phyloP scores from a whole-genome alignment of 1,140 invertebrate species.

The Diuraphis noxia region DNA sequence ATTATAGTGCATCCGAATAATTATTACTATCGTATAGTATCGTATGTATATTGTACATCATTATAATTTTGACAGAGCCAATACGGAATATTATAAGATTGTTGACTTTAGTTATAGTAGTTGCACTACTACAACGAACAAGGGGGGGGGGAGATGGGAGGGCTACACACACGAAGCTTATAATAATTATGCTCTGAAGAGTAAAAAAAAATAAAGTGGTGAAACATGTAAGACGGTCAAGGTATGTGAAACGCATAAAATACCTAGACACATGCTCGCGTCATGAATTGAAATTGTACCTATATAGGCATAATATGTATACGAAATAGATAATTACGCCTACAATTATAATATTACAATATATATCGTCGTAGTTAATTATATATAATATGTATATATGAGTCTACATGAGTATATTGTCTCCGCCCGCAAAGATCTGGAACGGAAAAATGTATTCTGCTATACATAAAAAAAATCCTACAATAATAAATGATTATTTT shows the following conservation, averaged over 20 bases:
- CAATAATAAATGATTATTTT: background rate
- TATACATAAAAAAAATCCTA: background rate
- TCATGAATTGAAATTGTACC: background rate
- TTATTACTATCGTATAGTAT: too few relatives aligned
- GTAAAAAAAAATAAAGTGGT: constrained; percentile 6
- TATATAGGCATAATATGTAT: background rate
- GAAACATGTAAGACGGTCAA: constrained; percentile 41
- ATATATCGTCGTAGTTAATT: background rate
- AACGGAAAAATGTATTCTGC: background rate
- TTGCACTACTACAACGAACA: background rate
- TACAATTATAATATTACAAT: constrained; percentile 13
- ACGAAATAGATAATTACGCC: background rate
- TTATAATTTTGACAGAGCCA: background rate
- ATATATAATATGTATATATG: background rate
- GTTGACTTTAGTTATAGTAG: background rate
- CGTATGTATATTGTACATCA: background rate
- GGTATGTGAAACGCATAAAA: constrained; percentile 25
- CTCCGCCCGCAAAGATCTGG: background rate
- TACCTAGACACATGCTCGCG: background rate
- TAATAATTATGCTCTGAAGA: constrained; percentile 9
- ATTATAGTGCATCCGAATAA: background rate
- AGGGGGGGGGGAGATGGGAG: background rate
- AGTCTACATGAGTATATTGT: background rate
- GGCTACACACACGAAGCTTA: background rate
- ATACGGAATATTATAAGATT: background rate